Conservation (phyloP, 2,888 invertebrate species). For the Mythimna ferrago region DNA sequence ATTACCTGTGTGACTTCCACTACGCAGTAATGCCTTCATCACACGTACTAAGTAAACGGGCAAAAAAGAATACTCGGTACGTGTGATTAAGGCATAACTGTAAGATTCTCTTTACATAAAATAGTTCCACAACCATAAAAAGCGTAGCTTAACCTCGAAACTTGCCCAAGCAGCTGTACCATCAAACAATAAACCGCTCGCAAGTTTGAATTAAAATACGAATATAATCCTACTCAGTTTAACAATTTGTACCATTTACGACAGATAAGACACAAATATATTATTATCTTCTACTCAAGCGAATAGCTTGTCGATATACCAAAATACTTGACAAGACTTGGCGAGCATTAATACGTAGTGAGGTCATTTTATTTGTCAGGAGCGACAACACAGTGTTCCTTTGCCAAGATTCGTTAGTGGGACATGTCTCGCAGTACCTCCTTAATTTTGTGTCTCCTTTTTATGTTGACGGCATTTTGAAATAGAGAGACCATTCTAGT, state of each 20-base stretch:
- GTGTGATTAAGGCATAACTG: too few species aligned
- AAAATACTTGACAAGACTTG: neutral
- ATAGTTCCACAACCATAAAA: too few species aligned
- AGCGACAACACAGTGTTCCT: constrained; percentile 1
- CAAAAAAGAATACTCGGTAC: too few species aligned
- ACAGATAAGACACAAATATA: neutral
- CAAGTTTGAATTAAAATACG: neutral
- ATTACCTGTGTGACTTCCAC: neutral
- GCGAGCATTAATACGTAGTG: neutral
- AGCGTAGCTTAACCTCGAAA: neutral
- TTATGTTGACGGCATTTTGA: constrained; percentile 10
- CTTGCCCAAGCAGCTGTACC: neutral
- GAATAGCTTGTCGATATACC: constrained; percentile 1
- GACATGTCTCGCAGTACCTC: constrained; percentile 9
- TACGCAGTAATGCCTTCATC: too few species aligned
- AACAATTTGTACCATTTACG: neutral
- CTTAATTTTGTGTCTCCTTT: constrained; percentile 10
- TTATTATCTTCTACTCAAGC: neutral
- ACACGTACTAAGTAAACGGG: too few species aligned
- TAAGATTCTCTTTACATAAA: neutral
- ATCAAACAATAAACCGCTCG: neutral
- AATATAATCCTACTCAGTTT: neutral
- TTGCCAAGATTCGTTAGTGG: constrained; percentile 51
- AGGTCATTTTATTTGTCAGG: constrained; percentile 28
- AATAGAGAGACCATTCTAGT: neutral